Conservation (phyloP, 2,888 invertebrate species). For the Anodontia alba region DNA sequence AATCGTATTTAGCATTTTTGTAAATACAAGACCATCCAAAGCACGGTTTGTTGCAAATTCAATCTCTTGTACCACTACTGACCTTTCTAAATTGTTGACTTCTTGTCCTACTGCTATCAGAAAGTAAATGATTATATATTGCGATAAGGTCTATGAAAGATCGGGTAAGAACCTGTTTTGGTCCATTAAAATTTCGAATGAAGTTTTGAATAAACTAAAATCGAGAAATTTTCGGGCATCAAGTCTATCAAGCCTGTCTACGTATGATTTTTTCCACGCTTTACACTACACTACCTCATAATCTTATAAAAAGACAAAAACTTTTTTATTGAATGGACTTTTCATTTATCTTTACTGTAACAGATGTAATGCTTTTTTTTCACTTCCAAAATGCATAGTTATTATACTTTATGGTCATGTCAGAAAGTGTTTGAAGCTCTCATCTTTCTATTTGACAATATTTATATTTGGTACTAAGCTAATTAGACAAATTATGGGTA, state of each 20-base stretch:
- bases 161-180: neutral
- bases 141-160: neutral
- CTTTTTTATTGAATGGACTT: too few species aligned
- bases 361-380: too few species aligned
- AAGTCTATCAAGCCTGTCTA: neutral
- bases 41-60: neutral
- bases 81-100: neutral
- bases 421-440: too few species aligned
- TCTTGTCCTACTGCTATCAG: neutral
- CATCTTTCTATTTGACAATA: too few species aligned
- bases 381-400: too few species aligned
- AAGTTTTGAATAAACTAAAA: neutral
- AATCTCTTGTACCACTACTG: neutral
- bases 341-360: too few species aligned
- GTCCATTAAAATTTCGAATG: neutral
- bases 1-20: too few species aligned
- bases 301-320: too few species aligned
- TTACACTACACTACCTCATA: neutral
- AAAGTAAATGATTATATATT: neutral
- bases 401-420: too few species aligned
- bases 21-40: neutral
- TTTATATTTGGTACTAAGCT: too few species aligned
- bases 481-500: too few species aligned
- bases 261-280: neutral
- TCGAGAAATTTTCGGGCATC: neutral